Percentiles rank a stretch among this genome's conserved stretches.
These are phyloP conservation scores for Drosophila athabasca DNA, from an alignment of 1,140 invertebrate species.

Conservation along the genomic window DNA sequence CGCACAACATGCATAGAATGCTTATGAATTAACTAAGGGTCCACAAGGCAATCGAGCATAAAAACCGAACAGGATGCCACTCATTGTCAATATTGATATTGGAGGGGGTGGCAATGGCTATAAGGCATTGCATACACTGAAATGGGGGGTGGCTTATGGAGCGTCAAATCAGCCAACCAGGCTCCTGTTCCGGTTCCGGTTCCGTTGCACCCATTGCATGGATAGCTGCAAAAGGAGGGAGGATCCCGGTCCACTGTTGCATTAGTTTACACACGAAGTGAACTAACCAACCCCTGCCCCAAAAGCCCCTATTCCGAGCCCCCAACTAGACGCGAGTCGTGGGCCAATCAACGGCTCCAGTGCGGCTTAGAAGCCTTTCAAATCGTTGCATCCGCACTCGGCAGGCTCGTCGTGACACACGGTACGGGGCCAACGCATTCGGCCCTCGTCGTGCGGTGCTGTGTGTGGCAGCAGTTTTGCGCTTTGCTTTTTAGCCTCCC, in stretches of 20 bases:
- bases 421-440: conserved; percentile 21
- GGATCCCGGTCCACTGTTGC: too few relatives aligned
- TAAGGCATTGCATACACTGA: too few relatives aligned
- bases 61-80: conserved; percentile 25
- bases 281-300: too few relatives aligned
- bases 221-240: too few relatives aligned
- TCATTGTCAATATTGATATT: too few relatives aligned
- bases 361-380: conserved; percentile 76
- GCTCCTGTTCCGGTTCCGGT: too few relatives aligned
- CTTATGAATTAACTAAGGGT: conserved; percentile 44
- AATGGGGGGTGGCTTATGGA: too few relatives aligned
- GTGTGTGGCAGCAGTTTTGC: conserved; percentile 27
- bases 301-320: background rate
- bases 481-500: conserved; percentile 62
- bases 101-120: too few relatives aligned
- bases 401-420: conserved; percentile 37
- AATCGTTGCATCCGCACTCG: conserved; percentile 76
- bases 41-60: conserved; percentile 30
- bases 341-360: conserved; percentile 65
- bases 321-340: conserved; percentile 45
- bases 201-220: too few relatives aligned
- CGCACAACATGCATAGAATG: conserved; percentile 43
- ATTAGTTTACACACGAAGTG: too few relatives aligned
- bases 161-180: too few relatives aligned
- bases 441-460: conserved; percentile 22